Evolutionary conservation across 2,113 vertebrate genomes (phyloP), one percentile per base, ranked within the genome.

Genomic region (Cyanistes caeruleus): DNA sequence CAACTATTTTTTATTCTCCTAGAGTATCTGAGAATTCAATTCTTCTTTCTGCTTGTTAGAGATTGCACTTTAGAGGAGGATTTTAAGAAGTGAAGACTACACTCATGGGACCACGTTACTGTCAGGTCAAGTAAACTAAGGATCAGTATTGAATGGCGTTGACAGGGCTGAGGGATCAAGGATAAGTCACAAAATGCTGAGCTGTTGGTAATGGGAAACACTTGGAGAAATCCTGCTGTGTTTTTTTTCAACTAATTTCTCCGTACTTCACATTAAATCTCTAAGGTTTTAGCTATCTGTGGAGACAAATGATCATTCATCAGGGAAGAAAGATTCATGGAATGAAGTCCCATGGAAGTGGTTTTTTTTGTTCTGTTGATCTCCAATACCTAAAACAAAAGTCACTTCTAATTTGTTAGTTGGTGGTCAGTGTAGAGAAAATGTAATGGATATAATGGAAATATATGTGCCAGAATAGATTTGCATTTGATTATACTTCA

Each of bases 81-180:
- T 65, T 91, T 46, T 67, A 37, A 27, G 60, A 78, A 52, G 28
- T 67, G 33, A 87, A 44, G 33, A 43, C 44, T 72, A 28, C 13
- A 13, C 25, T 43, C 37, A 22, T 2, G 6, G n/a, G 65, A 84
- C 25, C 67, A 28, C 0, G 0, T 49, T 78, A 63, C 28, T 82
- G 39, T 51, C 56, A 93, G 15, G 44, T 76, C 62, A 72, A 63
- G 35, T 91, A 81, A 87, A 74, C 37, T 75, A 67, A 83, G 28
- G 19, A n/a, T 68, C 2, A 3, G 24, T 76, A 16, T 37, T 46
- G 69, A 91, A 78, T 37, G 37, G 13, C 4, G 1, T 20, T 70
- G 31, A 17, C 23, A 76, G 48, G 58, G 87, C 16, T 56, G 37
- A 69, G 49, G 27, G 30, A 59, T 87, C 33, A 90, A 85, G 52